Evolutionary conservation across 2,888 invertebrate genomes (phyloP), one percentile per base, ranked within the genome.

Genomic region (Mechanitis messenoides): DNA sequence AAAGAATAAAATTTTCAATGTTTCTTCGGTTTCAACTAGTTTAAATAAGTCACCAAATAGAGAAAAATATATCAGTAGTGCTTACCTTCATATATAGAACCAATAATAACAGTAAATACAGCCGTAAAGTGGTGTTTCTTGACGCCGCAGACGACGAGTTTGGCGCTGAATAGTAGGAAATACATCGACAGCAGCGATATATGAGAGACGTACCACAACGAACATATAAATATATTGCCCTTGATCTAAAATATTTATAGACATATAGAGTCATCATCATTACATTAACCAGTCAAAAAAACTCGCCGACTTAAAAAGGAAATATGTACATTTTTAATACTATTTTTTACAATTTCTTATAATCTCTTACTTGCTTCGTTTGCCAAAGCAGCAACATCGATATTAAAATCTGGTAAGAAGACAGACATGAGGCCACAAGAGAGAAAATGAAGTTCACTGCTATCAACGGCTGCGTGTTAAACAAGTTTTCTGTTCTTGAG

Each of bases 181-280:
- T 80, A 84, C 2, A 82, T 12, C 0, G 68, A 55, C 57, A 84
- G 57, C 4, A 87, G 76, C 1, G 78, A 69, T 2, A 83, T n/a
- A 53, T 86, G 83, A 0, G 86, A 87, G 2, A 76, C 71, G 66
- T 74, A 79, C 86, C 85, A 87, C 33, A 85, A 28, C 0, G 79
- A 70, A 53, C 76, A 74, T 3, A 79, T 5, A 63, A 75, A 83
- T 45, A 71, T 46, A 33, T 70, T 66, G 7, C 69, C 68, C 62
- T 71, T 73, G 3, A 65, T 64, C 83, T 83, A 72, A 2, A 50
- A 50, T 1, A 66, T 63, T 56, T 35, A 47, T 46, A 20, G 20
- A 20, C 20, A 20, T 20, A 20, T 20, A 20, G 20, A 20, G 20
- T 20, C 20, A 20, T 20, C 20, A 20, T 20, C 20, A 20, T 20